A percentile compares a stretch with the other conserved stretches of the same genome.
Conservation (phyloP, 1,140 invertebrate genomes). For the Neodiprion lecontei region DNA sequence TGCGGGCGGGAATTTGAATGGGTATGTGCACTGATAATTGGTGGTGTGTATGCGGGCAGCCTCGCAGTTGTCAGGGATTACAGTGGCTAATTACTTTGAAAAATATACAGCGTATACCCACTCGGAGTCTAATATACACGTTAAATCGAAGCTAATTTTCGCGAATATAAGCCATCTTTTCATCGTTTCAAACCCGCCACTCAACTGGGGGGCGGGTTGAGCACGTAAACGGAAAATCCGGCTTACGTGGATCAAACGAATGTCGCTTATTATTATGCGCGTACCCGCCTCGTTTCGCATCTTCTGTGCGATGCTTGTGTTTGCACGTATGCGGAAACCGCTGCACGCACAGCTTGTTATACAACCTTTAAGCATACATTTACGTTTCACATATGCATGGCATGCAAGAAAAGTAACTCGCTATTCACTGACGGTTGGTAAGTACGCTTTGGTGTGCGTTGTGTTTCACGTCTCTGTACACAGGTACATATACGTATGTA, state of each 20-base stretch:
- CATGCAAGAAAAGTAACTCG: too few relatives aligned
- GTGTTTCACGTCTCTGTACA: too few relatives aligned
- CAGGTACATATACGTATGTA: too few relatives aligned
- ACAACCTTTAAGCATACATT: too few relatives aligned
- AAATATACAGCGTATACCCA: not conserved
- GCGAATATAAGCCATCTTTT: conserved; percentile 1
- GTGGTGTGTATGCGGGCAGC: too few relatives aligned
- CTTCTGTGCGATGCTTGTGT: not conserved
- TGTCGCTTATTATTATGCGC: not conserved
- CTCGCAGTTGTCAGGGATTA: not conserved
- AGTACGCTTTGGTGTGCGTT: too few relatives aligned
- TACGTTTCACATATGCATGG: too few relatives aligned
- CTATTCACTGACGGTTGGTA: too few relatives aligned
- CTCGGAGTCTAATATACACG: not conserved
- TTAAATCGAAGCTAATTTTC: conserved; percentile 7
- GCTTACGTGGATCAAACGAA: conserved; percentile 44
- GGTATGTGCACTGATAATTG: too few relatives aligned
- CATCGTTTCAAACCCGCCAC: conserved; percentile 10
- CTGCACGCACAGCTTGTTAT: too few relatives aligned
- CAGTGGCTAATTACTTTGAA: not conserved
- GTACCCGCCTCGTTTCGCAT: not conserved
- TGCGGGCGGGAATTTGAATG: too few relatives aligned
- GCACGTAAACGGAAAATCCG: conserved; percentile 24
- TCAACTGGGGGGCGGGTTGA: conserved; percentile 11
- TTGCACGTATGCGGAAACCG: too few relatives aligned